phyloP scores from a whole-genome alignment of 2,888 invertebrate species.

The Sesia bembeciformis region DNA sequence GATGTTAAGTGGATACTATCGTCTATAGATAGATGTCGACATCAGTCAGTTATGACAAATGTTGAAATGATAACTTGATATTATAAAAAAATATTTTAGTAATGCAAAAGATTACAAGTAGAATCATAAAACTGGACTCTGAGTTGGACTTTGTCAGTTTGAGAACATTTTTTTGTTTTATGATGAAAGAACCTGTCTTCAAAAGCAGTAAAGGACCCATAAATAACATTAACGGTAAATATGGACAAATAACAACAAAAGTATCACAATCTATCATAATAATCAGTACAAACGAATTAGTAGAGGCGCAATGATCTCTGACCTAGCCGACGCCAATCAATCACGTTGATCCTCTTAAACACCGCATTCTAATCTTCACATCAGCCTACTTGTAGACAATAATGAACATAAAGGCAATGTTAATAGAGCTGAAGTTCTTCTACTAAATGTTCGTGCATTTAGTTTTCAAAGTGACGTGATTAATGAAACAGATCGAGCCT shows the following conservation, averaged over 20 bases:
- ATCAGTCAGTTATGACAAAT: no score
- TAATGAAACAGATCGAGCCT: conserved; percentile 46
- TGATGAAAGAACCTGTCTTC: no score
- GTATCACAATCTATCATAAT: conserved; percentile 28
- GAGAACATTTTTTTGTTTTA: no score
- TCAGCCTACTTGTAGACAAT: background rate
- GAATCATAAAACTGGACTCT: no score
- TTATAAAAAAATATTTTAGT: no score
- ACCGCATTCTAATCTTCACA: conserved; percentile 30
- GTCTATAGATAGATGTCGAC: no score
- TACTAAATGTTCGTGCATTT: conserved; percentile 15
- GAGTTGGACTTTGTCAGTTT: no score
- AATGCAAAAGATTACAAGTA: no score
- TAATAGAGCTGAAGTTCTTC: background rate
- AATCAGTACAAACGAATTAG: conserved; percentile 49
- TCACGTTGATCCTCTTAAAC: conserved; percentile 56
- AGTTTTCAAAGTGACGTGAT: conserved; percentile 51
- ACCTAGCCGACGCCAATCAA: conserved; percentile 55
- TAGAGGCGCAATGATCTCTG: conserved; percentile 48
- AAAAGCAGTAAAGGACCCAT: no score
- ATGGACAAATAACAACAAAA: background rate
- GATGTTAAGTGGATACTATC: no score
- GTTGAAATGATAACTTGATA: no score
- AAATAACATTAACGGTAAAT: background rate
- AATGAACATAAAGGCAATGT: background rate